These are phyloP conservation scores for Rhamnusium bicolor DNA, from an alignment of 2,888 invertebrate genomes.

Conservation along the genomic window DNA sequence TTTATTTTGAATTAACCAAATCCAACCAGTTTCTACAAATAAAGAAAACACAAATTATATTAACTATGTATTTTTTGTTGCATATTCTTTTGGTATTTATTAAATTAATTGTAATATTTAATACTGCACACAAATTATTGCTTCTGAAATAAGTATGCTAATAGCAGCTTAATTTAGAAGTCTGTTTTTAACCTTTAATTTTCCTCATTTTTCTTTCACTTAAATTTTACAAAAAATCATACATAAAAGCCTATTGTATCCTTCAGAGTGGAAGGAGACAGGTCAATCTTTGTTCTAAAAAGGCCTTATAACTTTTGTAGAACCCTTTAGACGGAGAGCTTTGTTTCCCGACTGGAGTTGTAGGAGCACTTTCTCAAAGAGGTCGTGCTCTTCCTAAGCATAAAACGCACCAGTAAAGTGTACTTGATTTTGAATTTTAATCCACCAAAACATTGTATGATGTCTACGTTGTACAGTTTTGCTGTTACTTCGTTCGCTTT, in stretches of 20 bases:
- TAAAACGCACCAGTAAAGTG: slow-evolving; percentile 49
- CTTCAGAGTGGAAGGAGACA: slow-evolving; percentile 18
- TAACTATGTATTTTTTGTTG: too few relatives aligned
- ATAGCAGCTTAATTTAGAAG: background rate
- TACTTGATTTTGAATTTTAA: slow-evolving; percentile 55
- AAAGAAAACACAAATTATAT: too few relatives aligned
- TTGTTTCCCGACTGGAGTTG: slow-evolving; percentile 42
- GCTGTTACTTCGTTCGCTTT: slow-evolving; percentile 4
- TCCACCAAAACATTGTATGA: slow-evolving; percentile 50
- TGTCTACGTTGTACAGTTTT: slow-evolving; percentile 12
- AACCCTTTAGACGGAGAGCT: slow-evolving; percentile 44
- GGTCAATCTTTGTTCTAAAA: slow-evolving; percentile 38
- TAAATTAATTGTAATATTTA: background rate
- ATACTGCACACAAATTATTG: background rate
- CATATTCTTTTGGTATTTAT: too few relatives aligned
- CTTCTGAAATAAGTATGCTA: background rate
- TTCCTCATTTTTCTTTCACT: slow-evolving; percentile 18
- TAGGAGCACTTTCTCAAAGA: slow-evolving; percentile 39
- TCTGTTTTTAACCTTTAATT: slow-evolving; percentile 10
- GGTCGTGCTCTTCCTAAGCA: slow-evolving; percentile 43
- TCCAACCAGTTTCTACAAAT: too few relatives aligned
- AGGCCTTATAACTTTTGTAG: slow-evolving; percentile 30
- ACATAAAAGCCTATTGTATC: slow-evolving; percentile 23
- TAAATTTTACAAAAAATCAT: slow-evolving; percentile 12
- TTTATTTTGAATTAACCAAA: too few relatives aligned